Evolutionary conservation across 2,113 vertebrate species (phyloP), one percentile per base, ranked within the genome.

Genomic region (Actinemys pallida): DNA sequence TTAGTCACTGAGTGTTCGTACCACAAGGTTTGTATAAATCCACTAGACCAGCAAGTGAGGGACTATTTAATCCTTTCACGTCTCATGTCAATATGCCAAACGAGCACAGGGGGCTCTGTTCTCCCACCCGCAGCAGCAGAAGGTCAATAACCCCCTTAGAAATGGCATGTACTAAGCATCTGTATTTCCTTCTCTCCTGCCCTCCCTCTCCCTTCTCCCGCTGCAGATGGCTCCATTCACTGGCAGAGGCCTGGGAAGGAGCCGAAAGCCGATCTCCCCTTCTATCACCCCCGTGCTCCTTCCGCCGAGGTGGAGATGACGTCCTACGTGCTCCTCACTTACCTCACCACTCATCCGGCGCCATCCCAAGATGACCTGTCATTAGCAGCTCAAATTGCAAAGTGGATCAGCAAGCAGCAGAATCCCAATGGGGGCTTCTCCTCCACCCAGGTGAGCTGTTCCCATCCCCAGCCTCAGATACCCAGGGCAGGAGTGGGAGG

Each of bases 221-320:
- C 13, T 14, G 35, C 39, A 98, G 98, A 95, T 4, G 84, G 96
- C 1, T 95, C 96, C 10, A 10, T 97, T 16, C 98, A 98, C 6
- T 98, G 98, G 98, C 89, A 97, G 94, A 91, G 97, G 59, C 97
- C 98, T 45, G 91, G 95, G 53, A 98, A 96, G 76, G 88, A 95
- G 87, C 89, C 7, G 1, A 57, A 22, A 35, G 53, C 2, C 0
- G 31, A 29, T 24, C 8, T 19, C 47, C 56, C 87, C 0, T 79
- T 47, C 88, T 85, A 91, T 10, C 39, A 5, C 50, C 4, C 27
- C n/a, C 97, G 80, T 5, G 98, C 98, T 75, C 94, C 96, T 9
- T 98, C 98, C 35, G 98, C 97, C 0, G 97, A 98, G 22, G 98
- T 98, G 85, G 98, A 98, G 95, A 96, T 98, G 97, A 97, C 98